Conservation (phyloP, 2,113 vertebrate species). For the Acanthochromis polyacanthus region DNA sequence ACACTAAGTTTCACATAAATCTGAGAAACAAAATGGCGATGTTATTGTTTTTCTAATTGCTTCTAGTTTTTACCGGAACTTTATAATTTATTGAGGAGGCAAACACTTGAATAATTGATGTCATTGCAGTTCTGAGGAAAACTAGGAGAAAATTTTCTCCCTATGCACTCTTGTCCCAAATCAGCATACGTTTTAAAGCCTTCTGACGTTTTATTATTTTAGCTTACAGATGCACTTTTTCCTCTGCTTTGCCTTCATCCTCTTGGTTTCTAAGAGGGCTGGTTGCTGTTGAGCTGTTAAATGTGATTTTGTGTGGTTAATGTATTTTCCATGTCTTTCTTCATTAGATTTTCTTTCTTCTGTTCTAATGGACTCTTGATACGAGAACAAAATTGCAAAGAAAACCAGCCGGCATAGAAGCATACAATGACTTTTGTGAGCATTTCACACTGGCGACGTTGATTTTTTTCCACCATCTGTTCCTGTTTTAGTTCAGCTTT, state of each 20-base stretch:
- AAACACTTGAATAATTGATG: constrained; percentile 50
- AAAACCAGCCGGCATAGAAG: not conserved
- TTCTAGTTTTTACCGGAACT: not conserved
- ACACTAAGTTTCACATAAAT: not conserved
- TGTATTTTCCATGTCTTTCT: constrained; percentile 4
- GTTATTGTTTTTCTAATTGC: not conserved
- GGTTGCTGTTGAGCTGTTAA: constrained; percentile 4
- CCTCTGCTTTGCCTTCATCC: constrained; percentile 39
- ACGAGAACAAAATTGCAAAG: not conserved
- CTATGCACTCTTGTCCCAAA: constrained; percentile 10
- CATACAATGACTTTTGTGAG: not conserved
- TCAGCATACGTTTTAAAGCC: not conserved
- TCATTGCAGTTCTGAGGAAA: constrained; percentile 41
- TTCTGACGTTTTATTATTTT: constrained; percentile 1
- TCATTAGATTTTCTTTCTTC: not conserved
- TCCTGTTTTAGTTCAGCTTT: constrained; percentile 1
- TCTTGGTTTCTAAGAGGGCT: constrained; percentile 7
- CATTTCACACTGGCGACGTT: not conserved
- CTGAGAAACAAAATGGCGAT: not conserved
- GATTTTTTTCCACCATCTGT: not conserved
- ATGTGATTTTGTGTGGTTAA: not conserved
- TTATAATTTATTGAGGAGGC: constrained; percentile 12
- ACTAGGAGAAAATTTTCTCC: constrained; percentile 7
- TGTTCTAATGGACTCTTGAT: not conserved
- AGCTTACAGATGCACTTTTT: constrained; percentile 18